phyloP scores from a whole-genome alignment of 2,113 vertebrate genomes.

The Mustelus asterias region DNA sequence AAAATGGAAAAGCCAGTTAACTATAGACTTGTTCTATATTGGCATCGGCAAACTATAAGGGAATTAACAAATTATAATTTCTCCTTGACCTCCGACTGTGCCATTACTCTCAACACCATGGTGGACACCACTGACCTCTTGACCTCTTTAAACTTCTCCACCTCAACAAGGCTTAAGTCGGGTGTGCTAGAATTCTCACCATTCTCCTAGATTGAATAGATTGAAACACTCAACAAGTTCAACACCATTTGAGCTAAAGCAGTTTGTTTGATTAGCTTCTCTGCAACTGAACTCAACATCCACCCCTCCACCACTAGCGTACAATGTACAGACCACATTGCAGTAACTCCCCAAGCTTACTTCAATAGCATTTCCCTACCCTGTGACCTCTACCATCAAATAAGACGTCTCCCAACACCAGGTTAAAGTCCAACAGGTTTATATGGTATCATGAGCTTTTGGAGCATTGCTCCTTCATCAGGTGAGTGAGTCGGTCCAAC shows the following conservation, averaged over 20 bases:
- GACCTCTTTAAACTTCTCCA: not conserved
- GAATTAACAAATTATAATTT: not conserved
- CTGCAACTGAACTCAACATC: not conserved
- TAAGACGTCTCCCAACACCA: no score
- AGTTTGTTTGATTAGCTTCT: not conserved
- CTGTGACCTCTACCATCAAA: not conserved
- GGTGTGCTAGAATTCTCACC: not conserved
- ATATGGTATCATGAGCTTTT: no score
- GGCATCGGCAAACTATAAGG: not conserved
- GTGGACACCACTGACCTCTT: not conserved
- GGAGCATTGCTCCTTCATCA: no score
- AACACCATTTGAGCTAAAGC: not conserved
- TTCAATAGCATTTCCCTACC: not conserved
- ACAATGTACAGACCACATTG: not conserved
- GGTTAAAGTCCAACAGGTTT: no score
- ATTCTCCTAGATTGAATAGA: not conserved
- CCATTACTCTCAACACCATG: not conserved
- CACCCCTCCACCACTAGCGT: not conserved
- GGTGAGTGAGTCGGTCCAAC: no score
- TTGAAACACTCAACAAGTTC: not conserved
- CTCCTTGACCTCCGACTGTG: not conserved
- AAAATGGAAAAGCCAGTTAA: not conserved
- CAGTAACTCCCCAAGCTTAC: not conserved
- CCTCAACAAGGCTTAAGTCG: not conserved
- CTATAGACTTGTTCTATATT: not conserved